These are phyloP conservation scores for Cepphus grylle DNA, from an alignment of 2,113 vertebrate genomes.

Conservation along the genomic window DNA sequence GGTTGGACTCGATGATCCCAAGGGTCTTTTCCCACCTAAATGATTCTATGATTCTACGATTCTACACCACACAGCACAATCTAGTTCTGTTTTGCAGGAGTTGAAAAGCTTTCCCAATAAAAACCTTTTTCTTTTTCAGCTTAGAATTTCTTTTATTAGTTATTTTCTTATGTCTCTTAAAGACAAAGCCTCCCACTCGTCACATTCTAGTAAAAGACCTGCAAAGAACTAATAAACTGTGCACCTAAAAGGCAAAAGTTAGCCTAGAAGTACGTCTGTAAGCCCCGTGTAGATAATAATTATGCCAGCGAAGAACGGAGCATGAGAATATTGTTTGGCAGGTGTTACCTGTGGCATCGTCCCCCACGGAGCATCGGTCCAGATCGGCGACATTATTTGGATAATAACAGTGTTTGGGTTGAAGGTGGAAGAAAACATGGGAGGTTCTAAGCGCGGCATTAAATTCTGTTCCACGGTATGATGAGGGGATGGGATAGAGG, in stretches of 20 bases:
- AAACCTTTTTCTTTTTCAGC: background rate
- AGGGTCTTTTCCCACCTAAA: too few relatives aligned
- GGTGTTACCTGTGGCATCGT: background rate
- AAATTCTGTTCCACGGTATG: background rate
- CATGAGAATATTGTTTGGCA: too few relatives aligned
- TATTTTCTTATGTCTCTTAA: background rate
- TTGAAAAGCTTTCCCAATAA: background rate
- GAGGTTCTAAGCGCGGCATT: background rate
- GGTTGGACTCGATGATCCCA: too few relatives aligned
- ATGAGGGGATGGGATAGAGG: background rate
- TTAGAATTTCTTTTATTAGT: background rate
- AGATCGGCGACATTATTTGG: background rate
- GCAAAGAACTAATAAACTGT: background rate
- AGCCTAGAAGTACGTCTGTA: background rate
- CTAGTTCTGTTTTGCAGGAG: background rate
- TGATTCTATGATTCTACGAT: too few relatives aligned
- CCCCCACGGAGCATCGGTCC: too few relatives aligned
- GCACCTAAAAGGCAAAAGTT: background rate
- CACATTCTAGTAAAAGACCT: background rate
- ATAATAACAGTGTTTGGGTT: background rate
- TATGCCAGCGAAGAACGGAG: background rate
- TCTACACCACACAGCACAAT: background rate
- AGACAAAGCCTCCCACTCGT: background rate
- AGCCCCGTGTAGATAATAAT: background rate
- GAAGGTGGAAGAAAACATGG: background rate